Evolutionary conservation across 2,797 vertebrate species (phyloP).

Genomic region (Pangasius krempfi): DNA sequence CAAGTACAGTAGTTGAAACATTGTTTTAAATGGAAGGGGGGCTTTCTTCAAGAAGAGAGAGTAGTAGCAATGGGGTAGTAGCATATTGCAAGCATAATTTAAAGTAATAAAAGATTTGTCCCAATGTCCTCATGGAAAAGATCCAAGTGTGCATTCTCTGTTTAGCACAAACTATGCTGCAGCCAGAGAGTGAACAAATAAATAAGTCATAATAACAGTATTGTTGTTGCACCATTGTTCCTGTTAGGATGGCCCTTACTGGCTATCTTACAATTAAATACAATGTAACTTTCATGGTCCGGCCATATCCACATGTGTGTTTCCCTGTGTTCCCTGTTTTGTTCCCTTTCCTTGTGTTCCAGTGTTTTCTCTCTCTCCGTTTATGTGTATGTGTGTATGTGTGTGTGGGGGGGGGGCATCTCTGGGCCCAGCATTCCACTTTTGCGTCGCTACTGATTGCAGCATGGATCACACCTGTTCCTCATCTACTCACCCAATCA

Average conservation of each 20-base stretch:
- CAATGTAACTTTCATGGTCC: too few species aligned
- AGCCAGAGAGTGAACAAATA: background rate
- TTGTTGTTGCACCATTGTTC: background rate
- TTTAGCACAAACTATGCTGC: background rate
- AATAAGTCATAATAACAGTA: conserved; percentile 15
- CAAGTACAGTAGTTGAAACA: background rate
- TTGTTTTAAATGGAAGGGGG: background rate
- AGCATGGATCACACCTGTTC: too few species aligned
- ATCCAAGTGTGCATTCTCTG: background rate
- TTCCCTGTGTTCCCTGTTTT: too few species aligned
- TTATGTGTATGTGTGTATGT: too few species aligned
- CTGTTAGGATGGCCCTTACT: background rate
- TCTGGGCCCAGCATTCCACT: too few species aligned
- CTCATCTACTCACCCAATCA: too few species aligned
- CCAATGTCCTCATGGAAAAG: background rate
- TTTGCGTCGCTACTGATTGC: too few species aligned
- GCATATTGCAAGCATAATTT: background rate
- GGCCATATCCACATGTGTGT: too few species aligned
- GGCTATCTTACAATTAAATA: background rate
- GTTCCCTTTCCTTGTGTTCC: too few species aligned
- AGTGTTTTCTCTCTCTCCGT: too few species aligned
- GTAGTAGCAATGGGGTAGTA: background rate
- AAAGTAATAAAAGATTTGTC: background rate
- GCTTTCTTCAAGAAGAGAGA: background rate
- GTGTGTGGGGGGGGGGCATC: too few species aligned